Evolutionary conservation across 1,140 invertebrate genomes (phyloP), one percentile per base, ranked within the genome.

Genomic region (Chymomyza costata): DNA sequence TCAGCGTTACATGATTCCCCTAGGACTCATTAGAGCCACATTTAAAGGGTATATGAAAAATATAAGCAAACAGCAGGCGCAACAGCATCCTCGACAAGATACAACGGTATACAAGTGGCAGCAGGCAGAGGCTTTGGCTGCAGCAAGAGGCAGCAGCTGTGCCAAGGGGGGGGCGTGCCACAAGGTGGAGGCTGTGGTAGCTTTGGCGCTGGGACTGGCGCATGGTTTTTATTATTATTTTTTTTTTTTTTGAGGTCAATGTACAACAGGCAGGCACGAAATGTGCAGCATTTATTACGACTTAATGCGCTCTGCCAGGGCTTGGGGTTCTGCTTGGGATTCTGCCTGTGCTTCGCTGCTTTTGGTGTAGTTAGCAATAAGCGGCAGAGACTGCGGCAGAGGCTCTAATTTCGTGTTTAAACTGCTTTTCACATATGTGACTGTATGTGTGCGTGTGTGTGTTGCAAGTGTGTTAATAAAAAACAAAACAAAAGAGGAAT

Each of bases 391-490:
- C n/a, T n/a, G n/a, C n/a, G 52, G 52, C 21, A 34, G 55, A 56
- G 52, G 71, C 61, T 76, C 70, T 76, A 76, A 76, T 76, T 76
- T 76, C 70, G 66, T 76, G 71, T 76, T 70, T 70, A 78, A 76
- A 76, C 70, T 69, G 70, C 71, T 74, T 74, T 76, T 76, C 65
- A 67, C 63, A 74, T 51, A 65, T n/a, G n/a, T n/a, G n/a, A n/a
- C n/a, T n/a, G n/a, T n/a, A n/a, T n/a, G n/a, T n/a, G n/a, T n/a
- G n/a, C n/a, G n/a, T n/a, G n/a, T n/a, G n/a, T n/a, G n/a, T 25
- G 25, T 49, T 58, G 35, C 37, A 48, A 38, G 39, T 47, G 43
- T 48, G 48, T 47, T 52, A 55, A 34, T 58, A 31, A 55, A 61
- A 57, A 64, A 56, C 65, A 34, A 34, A 45, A 52, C 43, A 52